Base-by-base conservation (phyloP, 2,113 vertebrate genomes). In the Astatotilapia flaviijosephi region DNA sequence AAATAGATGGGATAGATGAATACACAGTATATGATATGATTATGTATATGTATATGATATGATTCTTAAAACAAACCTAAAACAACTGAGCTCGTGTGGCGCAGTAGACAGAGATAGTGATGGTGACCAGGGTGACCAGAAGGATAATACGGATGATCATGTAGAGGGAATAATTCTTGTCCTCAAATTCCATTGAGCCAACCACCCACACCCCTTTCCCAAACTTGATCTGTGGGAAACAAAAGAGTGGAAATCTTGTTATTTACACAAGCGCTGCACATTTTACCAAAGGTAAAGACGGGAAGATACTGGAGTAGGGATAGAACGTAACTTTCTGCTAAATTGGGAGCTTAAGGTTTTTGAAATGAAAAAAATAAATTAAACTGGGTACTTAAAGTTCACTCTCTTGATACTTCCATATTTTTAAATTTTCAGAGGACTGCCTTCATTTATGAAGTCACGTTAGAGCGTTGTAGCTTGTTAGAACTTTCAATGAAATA, bases 111-210 rank as follows among this genome's bases (percentile, higher is more conserved):
- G 98, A 98, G 88, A 97, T 93, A 0, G 88, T 91, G 0, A 99
- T 99, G 95, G 98, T 97, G 53, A 95, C 91, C 88, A 98, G 82
- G 98, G 98, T 99, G 83, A 98, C 98, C 91, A 98, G 96, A 4
- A 99, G 95, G 85, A 99, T 97, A 40, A 97, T 95, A 1, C 98
- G 98, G 94, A 99, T 96, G 94, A 99, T 99, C 93, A 98, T 96
- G 92, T 95, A 95, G 17, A 98, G 96, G 0, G 97, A 97, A 91
- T 97, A 95, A 75, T 95, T 95, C 85, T 95, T 97, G 56, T 91
- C 97, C 10, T 98, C 97, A 5, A 98, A 99, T 77, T 97, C 96
- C 54, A 99, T 97, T 1, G 96, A 97, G 90, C 97, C 98, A 1
- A 99, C 96, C 79, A 97, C 91, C 97, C 98, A 99, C 94, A 98